These are phyloP conservation scores for Leptinotarsa juncta DNA, from an alignment of 2,888 invertebrate genomes.

Conservation along the genomic window DNA sequence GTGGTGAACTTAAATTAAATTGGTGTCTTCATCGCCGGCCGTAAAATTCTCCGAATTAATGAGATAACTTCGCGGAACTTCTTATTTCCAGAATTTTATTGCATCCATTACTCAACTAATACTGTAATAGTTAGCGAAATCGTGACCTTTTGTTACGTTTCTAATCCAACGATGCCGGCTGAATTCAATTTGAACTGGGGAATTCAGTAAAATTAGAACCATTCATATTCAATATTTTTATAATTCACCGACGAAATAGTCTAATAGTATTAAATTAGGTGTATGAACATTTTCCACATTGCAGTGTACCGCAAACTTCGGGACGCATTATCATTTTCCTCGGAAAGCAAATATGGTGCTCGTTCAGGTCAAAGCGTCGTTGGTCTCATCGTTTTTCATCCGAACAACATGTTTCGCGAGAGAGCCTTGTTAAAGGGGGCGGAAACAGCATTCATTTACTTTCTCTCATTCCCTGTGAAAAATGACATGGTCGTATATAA, in stretches of 20 bases:
- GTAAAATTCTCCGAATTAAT: not conserved
- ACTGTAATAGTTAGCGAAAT: too few relatives aligned
- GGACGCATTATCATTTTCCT: constrained; percentile 22
- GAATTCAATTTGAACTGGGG: not conserved
- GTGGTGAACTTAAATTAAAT: not conserved
- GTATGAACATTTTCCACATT: constrained; percentile 11
- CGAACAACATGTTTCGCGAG: constrained; percentile 18
- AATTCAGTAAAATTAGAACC: not conserved
- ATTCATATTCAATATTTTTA: constrained; percentile 1
- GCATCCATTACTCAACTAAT: too few relatives aligned
- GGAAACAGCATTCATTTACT: constrained; percentile 18
- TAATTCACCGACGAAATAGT: not conserved
- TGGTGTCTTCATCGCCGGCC: not conserved
- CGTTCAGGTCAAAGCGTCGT: constrained; percentile 22
- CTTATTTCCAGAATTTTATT: not conserved
- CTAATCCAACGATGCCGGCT: too few relatives aligned
- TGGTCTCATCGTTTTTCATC: constrained; percentile 22
- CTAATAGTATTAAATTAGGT: constrained; percentile 14
- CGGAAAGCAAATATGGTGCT: constrained; percentile 13
- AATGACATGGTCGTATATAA: not conserved
- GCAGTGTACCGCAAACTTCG: constrained; percentile 19
- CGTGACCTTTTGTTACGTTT: too few relatives aligned
- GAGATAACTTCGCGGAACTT: not conserved
- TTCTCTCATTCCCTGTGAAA: constrained; percentile 7
- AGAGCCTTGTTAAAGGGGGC: constrained; percentile 10